Evolutionary conservation across 2,888 invertebrate genomes (phyloP), one percentile per base, ranked within the genome.

Genomic region (Dasypogon diadema): DNA sequence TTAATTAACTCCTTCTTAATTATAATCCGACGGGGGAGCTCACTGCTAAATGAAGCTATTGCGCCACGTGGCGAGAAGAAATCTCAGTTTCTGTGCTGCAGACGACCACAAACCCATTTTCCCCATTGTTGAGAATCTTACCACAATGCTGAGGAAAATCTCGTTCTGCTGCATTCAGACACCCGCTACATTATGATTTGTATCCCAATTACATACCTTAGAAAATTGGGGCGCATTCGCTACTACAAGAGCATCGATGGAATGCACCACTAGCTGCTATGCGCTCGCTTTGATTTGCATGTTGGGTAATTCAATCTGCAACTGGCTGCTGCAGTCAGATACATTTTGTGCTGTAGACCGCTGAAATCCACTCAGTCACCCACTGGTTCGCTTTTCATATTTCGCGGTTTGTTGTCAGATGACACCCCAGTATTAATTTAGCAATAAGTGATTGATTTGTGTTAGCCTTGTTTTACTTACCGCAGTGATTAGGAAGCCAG

Each of bases 1-100:
- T 68, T 68, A 68, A 68, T 68, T 68, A 68, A 68, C n/a, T n/a
- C n/a, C n/a, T 46, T 68, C 24, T 68, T 68, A 68, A 68, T 68
- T 68, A 48, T 24, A 24, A 48, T 22, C 24, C 12, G 14, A 48
- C 46, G 16, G 26, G 12, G 8, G 65, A 3, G 18, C 24, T 10
- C 22, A 16, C 16, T 34, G 14, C 22, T 22, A 68, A 48, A 16
- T 48, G 48, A 21, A 4, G 48, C 14, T 14, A 34, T 68, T 48
- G 65, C 65, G 48, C 65, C 48, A 46, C 65, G 48, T 68, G 46
- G 1, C 6, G 24, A n/a, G 12, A 37, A 26, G 24, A 48, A 48
- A 16, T 46, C 46, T 48, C 24, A 24, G 16, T 26, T 34, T 37
- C 34, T 30, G 16, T 30, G 58, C 24, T 30, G 12, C 60, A 60